Conservation (phyloP, 2,797 vertebrate genomes). For the Lepus oiostolus region DNA sequence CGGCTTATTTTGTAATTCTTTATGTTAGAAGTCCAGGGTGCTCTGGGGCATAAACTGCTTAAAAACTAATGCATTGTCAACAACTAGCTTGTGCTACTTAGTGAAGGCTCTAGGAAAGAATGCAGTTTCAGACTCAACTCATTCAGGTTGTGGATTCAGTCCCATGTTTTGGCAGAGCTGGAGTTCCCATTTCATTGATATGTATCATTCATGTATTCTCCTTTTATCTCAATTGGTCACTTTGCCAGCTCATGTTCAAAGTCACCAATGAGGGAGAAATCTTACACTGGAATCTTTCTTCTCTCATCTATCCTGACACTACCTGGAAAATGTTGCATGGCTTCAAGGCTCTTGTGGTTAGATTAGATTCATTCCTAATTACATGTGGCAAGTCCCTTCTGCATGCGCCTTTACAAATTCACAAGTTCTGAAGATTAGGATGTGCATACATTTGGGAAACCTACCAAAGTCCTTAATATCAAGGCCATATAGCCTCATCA, state of each 20-base stretch:
- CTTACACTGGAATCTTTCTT: not conserved
- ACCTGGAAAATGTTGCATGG: not conserved
- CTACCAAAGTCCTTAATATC: not conserved
- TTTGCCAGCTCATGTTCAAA: not conserved
- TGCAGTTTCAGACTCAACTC: rapidly evolving
- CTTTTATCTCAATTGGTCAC: not conserved
- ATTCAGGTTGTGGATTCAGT: not conserved
- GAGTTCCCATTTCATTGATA: not conserved
- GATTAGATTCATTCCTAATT: not conserved
- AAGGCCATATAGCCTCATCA: not conserved
- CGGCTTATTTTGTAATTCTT: not conserved
- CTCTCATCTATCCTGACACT: not conserved
- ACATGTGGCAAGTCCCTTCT: not conserved
- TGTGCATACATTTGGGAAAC: not conserved
- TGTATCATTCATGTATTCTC: not conserved
- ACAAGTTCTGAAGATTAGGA: not conserved
- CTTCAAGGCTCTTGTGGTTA: not conserved
- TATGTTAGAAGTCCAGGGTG: not conserved
- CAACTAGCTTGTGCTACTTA: not conserved
- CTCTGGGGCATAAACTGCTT: not conserved
- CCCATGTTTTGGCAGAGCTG: not conserved
- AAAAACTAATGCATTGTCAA: not conserved
- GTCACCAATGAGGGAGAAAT: not conserved
- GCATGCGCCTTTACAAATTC: not conserved
- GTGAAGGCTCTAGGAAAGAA: not conserved